phyloP scores from a whole-genome alignment of 2,888 invertebrate genomes.

The Anoplius nigerrimus region DNA sequence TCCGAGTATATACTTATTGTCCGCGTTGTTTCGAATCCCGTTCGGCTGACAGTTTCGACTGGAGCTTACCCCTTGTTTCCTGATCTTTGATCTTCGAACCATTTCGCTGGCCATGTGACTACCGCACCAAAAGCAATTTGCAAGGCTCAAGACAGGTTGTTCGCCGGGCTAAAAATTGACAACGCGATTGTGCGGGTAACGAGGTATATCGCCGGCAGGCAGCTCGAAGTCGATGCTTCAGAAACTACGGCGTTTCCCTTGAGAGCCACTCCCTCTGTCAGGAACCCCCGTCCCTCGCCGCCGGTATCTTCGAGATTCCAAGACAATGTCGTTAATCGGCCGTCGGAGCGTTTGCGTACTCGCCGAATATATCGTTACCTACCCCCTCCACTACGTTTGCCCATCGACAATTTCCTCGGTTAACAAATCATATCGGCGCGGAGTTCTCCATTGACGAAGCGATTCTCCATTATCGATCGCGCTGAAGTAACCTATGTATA shows the following conservation, averaged over 20 bases:
- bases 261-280: slow-evolving; percentile 24
- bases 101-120: slow-evolving; percentile 51
- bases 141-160: slow-evolving; percentile 36
- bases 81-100: slow-evolving; percentile 62
- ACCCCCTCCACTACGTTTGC: no score
- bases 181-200: slow-evolving; percentile 64
- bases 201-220: slow-evolving; percentile 52
- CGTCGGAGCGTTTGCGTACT: no score
- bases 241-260: slow-evolving; percentile 21
- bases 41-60: background rate
- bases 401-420: no score
- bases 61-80: slow-evolving; percentile 2
- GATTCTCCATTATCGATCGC: no score
- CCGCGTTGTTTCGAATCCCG: background rate
- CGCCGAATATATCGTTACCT: no score
- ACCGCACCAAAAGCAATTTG: slow-evolving; percentile 51
- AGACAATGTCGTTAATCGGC: no score
- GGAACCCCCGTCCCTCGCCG: slow-evolving; percentile 22
- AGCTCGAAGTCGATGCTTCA: slow-evolving; percentile 23
- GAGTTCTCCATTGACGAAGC: no score
- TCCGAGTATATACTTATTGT: background rate
- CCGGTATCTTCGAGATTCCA: slow-evolving; percentile 31
- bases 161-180: slow-evolving; percentile 57
- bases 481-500: no score
- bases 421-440: no score